Evolutionary conservation across 2,888 invertebrate genomes (phyloP).

Genomic region (Euzophera pinguis): DNA sequence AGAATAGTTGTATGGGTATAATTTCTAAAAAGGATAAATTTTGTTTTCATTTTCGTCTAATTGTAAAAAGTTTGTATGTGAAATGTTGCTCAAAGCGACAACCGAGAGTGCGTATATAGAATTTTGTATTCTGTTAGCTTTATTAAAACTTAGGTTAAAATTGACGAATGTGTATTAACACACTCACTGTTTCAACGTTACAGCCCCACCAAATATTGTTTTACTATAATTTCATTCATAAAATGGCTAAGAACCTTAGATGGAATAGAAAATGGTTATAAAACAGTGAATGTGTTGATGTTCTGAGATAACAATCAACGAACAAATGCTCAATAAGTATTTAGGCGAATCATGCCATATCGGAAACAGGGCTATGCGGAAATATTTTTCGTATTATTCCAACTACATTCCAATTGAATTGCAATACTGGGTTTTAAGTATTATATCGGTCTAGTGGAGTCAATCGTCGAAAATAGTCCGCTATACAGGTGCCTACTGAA

Average conservation of each 20-base stretch:
- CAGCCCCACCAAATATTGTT: slow-evolving; percentile 67
- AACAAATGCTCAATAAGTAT: slow-evolving; percentile 70
- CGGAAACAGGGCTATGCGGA: slow-evolving; percentile 43
- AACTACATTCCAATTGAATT: slow-evolving; percentile 44
- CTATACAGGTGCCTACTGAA: no score
- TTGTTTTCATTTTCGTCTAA: slow-evolving; percentile 1
- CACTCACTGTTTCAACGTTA: slow-evolving; percentile 73
- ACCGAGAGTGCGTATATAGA: slow-evolving; percentile 32
- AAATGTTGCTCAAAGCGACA: slow-evolving; percentile 2
- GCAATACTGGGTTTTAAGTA: not conserved
- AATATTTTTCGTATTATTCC: slow-evolving; percentile 38
- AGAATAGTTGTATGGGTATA: no score
- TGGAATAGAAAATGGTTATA: slow-evolving; percentile 17
- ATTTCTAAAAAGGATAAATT: not conserved
- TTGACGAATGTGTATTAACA: slow-evolving; percentile 69
- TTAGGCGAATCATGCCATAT: slow-evolving; percentile 70
- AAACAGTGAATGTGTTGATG: slow-evolving; percentile 80
- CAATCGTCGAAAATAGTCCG: no score
- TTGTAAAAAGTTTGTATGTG: not conserved
- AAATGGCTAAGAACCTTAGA: slow-evolving; percentile 27
- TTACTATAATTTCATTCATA: slow-evolving; percentile 40
- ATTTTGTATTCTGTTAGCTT: slow-evolving; percentile 72
- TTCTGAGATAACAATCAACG: slow-evolving; percentile 58
- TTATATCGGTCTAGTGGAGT: not conserved
- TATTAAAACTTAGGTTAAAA: slow-evolving; percentile 39